Conservation (phyloP, 2,888 invertebrate species). For the Sipha maydis region DNA sequence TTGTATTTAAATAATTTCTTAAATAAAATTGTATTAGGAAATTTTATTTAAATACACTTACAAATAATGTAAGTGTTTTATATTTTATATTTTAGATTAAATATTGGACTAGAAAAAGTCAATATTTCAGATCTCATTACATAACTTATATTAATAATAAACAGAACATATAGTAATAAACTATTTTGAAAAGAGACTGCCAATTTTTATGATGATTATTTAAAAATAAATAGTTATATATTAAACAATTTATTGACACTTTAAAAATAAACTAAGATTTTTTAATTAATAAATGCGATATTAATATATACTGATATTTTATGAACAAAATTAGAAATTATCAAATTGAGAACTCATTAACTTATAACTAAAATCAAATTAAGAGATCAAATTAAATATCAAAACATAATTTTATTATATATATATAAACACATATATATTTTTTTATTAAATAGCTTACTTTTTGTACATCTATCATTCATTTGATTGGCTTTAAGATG, state of each 20-base stretch:
- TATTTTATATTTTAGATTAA: too few species aligned
- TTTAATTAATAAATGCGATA: not conserved
- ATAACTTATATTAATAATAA: too few species aligned
- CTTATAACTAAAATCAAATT: conserved; percentile 2
- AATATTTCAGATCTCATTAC: too few species aligned
- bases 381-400: conserved; percentile 15
- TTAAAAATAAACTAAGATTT: conserved; percentile 12
- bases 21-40: too few species aligned
- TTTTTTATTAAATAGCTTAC: conserved; percentile 56
- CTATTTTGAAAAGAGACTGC: too few species aligned
- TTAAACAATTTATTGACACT: not conserved
- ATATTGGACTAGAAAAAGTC: too few species aligned
- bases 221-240: not conserved
- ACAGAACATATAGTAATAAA: too few species aligned
- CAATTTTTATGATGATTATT: not conserved
- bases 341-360: not conserved
- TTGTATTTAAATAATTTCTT: too few species aligned
- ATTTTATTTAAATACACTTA: too few species aligned
- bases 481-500: conserved; percentile 52
- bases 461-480: conserved; percentile 58
- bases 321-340: conserved; percentile 5
- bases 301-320: not conserved
- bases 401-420: conserved; percentile 29
- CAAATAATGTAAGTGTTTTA: too few species aligned
- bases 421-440: not conserved